Evolutionary conservation across 2,888 invertebrate genomes (phyloP), one percentile per base, ranked within the genome.

Genomic region (Junonia oenone): DNA sequence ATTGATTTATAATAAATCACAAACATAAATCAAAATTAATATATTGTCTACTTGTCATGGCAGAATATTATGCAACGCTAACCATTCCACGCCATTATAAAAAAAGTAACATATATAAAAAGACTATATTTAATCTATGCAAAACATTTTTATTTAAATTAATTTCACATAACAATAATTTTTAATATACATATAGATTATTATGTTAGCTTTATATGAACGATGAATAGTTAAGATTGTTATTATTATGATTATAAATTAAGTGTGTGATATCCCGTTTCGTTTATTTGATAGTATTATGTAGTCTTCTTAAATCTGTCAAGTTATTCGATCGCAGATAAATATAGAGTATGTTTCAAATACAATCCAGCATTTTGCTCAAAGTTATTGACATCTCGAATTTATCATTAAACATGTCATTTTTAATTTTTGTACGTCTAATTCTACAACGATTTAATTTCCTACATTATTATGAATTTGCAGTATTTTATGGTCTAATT

Each of bases 231-330:
- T 11, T 17, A 40, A 40, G 5, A n/a, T 40, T 40, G 38, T 17
- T 40, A 40, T n/a, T n/a, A n/a, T 40, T 19, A 40, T 19, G 17
- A 40, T 40, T 19, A 46, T 53, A 55, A 33, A 45, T 14, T 55
- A 55, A 19, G 43, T 55, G 55, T 58, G 58, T 58, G 55, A 58
- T 58, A 58, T 51, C n/a, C n/a, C 26, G 29, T 55, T 50, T 51
- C 19, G 51, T 51, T 58, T 31, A 40, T 40, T 40, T 6, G 27
- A 47, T 58, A 51, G 46, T 54, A 47, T 55, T 55, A 58, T 38
- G 22, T 50, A 51, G 38, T 47, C 17, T 4, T 40, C 17, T 19
- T 19, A 40, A 40, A 5, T 40, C 17, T 19, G 38, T 40, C 17
- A 40, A 19, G 17, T 40, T n/a, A 40, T 40, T 19, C 5, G n/a